A percentile compares a stretch with the other conserved stretches of the same genome.
phyloP scores from a whole-genome alignment of 2,113 vertebrate genomes.

The Trichechus manatus region DNA sequence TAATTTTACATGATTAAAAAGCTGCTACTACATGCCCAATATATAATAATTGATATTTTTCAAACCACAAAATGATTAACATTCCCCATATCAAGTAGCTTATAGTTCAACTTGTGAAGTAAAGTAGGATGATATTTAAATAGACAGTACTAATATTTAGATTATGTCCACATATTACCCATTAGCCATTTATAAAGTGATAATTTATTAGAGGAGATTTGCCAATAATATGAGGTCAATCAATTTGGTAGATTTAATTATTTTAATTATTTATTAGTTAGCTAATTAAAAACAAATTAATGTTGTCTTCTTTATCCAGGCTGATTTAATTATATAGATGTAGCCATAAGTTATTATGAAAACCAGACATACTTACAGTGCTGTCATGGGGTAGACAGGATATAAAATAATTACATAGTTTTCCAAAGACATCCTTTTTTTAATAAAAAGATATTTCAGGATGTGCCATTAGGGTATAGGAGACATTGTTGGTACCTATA shows the following conservation, averaged over 20 bases:
- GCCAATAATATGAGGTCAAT: neutral
- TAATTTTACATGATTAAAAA: conserved; percentile 49
- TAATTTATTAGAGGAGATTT: neutral
- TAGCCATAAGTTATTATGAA: neutral
- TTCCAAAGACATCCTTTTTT: neutral
- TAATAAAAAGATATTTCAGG: neutral
- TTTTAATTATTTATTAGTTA: neutral
- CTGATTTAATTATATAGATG: neutral
- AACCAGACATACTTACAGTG: conserved; percentile 10
- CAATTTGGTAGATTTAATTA: neutral
- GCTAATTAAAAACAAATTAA: neutral
- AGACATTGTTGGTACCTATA: neutral
- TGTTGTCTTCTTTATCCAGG: neutral
- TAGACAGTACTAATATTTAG: neutral
- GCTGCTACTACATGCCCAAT: neutral
- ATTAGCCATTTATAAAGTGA: neutral
- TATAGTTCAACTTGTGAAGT: neutral
- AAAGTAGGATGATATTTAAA: neutral
- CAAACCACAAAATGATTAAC: neutral
- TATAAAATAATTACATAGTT: neutral
- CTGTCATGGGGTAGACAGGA: neutral
- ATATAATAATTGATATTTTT: neutral
- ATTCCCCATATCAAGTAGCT: neutral
- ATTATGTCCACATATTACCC: neutral
- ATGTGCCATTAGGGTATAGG: neutral